Evolutionary conservation across 2,888 invertebrate species (phyloP).

Genomic region (Branchellion lobata): DNA sequence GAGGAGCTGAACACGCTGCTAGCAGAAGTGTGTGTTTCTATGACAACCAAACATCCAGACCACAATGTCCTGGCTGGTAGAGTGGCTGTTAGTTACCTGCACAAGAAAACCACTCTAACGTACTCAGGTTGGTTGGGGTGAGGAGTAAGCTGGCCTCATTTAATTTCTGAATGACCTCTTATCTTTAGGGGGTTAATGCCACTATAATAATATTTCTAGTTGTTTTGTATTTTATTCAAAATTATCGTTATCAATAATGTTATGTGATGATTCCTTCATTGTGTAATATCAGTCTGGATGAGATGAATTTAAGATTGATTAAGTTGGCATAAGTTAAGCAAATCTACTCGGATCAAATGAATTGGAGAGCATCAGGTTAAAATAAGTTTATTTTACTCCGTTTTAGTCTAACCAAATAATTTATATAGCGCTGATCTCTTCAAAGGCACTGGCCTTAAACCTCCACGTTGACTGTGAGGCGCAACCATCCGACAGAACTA

Average conservation of each 20-base stretch:
- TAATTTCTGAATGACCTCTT: background rate
- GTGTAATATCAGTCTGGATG: too few relatives aligned
- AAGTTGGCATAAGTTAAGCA: too few relatives aligned
- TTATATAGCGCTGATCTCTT: too few relatives aligned
- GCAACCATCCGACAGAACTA: constrained; percentile 15
- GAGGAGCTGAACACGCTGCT: constrained; percentile 24
- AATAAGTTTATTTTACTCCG: too few relatives aligned
- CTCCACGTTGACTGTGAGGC: too few relatives aligned
- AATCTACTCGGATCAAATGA: too few relatives aligned
- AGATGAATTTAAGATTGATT: too few relatives aligned
- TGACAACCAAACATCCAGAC: constrained; percentile 42
- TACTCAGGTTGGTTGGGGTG: constrained; percentile 24
- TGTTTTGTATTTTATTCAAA: background rate
- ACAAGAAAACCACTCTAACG: constrained; percentile 20
- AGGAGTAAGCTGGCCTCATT: background rate
- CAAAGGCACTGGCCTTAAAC: too few relatives aligned
- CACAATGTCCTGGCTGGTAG: constrained; percentile 32
- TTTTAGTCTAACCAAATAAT: too few relatives aligned
- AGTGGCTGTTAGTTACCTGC: constrained; percentile 25
- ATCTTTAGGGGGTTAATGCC: too few relatives aligned
- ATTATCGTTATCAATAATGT: background rate
- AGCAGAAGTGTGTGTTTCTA: constrained; percentile 35
- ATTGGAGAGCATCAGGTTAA: too few relatives aligned
- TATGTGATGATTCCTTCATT: too few relatives aligned
- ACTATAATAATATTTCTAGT: background rate